phyloP scores from a whole-genome alignment of 2,888 invertebrate genomes.

The Nomada fabriciana region DNA sequence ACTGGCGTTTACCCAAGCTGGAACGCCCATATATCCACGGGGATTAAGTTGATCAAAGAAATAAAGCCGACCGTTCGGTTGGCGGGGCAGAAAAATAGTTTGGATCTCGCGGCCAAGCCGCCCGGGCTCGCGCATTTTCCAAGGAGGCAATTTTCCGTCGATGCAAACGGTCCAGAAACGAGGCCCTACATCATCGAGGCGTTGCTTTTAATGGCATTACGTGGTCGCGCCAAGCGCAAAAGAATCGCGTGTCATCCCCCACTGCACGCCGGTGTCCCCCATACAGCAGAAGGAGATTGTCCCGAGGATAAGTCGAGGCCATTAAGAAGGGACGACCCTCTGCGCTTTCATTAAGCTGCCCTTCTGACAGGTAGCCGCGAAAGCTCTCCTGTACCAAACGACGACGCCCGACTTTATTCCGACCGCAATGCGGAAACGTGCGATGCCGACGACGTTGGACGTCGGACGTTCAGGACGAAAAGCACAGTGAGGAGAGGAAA shows the following conservation, averaged over 20 bases:
- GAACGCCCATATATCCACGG: neutral
- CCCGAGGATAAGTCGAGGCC: constrained; percentile 67
- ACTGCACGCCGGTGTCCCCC: constrained; percentile 10
- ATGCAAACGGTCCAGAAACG: constrained; percentile 56
- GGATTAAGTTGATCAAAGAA: constrained; percentile 37
- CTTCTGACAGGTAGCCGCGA: constrained; percentile 68
- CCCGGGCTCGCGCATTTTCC: neutral
- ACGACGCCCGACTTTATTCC: constrained; percentile 59
- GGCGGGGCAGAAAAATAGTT: constrained; percentile 27
- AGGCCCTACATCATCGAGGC: constrained; percentile 45
- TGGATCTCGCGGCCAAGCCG: constrained; percentile 11
- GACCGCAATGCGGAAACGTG: constrained; percentile 64
- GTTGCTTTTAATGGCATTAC: constrained; percentile 50
- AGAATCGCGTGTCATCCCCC: constrained; percentile 66
- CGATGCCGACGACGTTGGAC: constrained; percentile 15
- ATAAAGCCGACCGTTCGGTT: constrained; percentile 6
- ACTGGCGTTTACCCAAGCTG: neutral
- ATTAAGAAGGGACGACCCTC: constrained; percentile 64
- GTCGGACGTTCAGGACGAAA: constrained; percentile 20
- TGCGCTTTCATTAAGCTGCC: constrained; percentile 70
- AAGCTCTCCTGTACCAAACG: constrained; percentile 48
- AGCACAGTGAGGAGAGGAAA: constrained; percentile 29
- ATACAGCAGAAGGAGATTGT: constrained; percentile 57
- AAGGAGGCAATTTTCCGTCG: constrained; percentile 38
- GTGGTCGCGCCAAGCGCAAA: constrained; percentile 52